A percentile compares a stretch with the other conserved stretches of the same genome.
phyloP scores from a whole-genome alignment of 2,888 invertebrate genomes.

The Ariolimax columbianus region DNA sequence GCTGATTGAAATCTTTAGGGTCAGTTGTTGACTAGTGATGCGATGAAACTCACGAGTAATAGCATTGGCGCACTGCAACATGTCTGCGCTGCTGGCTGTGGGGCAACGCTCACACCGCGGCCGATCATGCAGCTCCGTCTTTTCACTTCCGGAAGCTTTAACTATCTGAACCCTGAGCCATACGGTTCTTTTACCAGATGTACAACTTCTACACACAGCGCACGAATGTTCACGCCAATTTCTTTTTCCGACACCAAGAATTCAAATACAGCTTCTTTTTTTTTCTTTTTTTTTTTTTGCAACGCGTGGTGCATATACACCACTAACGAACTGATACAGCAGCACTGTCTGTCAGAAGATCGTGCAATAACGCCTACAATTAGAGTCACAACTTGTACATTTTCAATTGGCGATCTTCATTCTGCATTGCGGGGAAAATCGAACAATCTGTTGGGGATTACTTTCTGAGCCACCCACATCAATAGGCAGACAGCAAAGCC shows the following conservation, averaged over 20 bases:
- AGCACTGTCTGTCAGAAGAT: too few relatives aligned
- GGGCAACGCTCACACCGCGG: neutral
- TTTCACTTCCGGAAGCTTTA: neutral
- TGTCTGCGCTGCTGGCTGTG: neutral
- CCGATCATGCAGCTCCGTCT: neutral
- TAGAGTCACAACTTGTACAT: too few relatives aligned
- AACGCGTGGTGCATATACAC: too few relatives aligned
- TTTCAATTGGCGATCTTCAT: too few relatives aligned
- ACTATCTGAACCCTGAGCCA: neutral
- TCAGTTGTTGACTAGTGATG: neutral
- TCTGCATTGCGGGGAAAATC: too few relatives aligned
- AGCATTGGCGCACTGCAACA: neutral
- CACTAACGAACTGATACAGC: too few relatives aligned
- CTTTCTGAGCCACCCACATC: too few relatives aligned
- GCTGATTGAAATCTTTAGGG: neutral
- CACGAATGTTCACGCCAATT: neutral
- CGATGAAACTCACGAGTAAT: neutral
- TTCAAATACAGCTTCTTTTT: neutral
- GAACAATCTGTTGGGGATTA: too few relatives aligned
- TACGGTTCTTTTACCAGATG: neutral
- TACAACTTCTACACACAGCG: neutral
- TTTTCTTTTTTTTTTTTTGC: neutral
- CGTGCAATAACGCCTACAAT: too few relatives aligned
- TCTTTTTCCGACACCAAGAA: neutral
- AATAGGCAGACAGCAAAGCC: too few relatives aligned